Evolutionary conservation across 2,113 vertebrate species (phyloP).

Genomic region (Hippopotamus amphibius): DNA sequence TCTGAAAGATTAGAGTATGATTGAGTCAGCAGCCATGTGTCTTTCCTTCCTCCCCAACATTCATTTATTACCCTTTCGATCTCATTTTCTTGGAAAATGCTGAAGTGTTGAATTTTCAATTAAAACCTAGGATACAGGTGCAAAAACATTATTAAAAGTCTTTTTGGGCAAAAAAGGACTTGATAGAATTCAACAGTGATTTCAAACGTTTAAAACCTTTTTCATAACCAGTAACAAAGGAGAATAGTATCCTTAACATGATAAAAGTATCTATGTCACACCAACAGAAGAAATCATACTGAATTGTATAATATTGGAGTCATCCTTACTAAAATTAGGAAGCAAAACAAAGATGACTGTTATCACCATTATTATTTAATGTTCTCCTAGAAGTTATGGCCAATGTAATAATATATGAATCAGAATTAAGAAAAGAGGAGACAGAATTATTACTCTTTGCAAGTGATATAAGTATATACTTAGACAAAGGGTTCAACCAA

Average conservation of each 20-base stretch:
- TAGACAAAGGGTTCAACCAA: background rate
- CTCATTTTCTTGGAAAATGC: slow-evolving; percentile 35
- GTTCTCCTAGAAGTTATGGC: background rate
- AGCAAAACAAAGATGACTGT: background rate
- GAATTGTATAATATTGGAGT: background rate
- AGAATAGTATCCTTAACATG: background rate
- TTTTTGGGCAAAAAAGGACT: background rate
- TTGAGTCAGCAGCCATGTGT: background rate
- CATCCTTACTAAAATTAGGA: background rate
- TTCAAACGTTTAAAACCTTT: slow-evolving; percentile 36
- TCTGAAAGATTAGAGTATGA: background rate
- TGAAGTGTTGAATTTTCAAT: slow-evolving; percentile 41
- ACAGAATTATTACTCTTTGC: background rate
- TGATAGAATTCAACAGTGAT: slow-evolving; percentile 15
- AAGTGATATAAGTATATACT: slow-evolving; percentile 41
- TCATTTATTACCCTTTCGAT: background rate
- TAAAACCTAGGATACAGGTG: background rate
- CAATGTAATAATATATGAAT: background rate
- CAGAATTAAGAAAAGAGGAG: background rate
- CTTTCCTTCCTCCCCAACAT: background rate
- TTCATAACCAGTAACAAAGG: background rate
- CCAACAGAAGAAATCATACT: background rate
- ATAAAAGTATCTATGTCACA: background rate
- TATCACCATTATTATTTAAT: background rate
- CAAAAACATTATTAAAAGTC: slow-evolving; percentile 26